Evolutionary conservation across 2,797 vertebrate species (phyloP).

Genomic region (Melanotaenia boesemani): DNA sequence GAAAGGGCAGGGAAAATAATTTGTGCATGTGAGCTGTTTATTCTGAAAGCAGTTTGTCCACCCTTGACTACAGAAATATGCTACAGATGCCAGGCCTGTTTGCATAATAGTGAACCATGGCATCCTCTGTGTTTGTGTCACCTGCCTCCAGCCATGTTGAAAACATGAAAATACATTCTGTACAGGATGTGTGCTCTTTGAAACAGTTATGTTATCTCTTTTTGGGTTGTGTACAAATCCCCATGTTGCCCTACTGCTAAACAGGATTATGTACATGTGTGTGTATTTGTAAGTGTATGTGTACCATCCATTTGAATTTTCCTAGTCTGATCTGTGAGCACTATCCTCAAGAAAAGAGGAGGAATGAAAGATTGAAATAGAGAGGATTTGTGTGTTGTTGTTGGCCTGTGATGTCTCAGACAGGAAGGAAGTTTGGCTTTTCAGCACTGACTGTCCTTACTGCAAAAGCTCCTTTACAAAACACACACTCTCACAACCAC

Average conservation of each 20-base stretch:
- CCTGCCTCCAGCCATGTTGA: not conserved
- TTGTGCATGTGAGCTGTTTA: not conserved
- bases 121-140: constrained; percentile 6
- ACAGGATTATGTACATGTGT: constrained; percentile 9
- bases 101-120: constrained; percentile 5
- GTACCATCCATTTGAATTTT: constrained; percentile 25
- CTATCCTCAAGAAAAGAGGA: constrained; percentile 24
- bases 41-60: constrained; percentile 6
- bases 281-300: constrained; percentile 12
- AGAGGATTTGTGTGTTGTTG: constrained; percentile 53
- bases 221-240: constrained; percentile 7
- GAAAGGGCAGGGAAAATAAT: not conserved
- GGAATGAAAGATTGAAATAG: constrained; percentile 25
- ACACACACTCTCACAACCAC: constrained; percentile 17
- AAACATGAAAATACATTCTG: not conserved
- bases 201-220: not conserved
- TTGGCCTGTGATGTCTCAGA: constrained; percentile 69
- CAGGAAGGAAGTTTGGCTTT: constrained; percentile 76
- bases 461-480: constrained; percentile 41
- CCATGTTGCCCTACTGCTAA: constrained; percentile 25
- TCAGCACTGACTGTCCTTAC: constrained; percentile 53
- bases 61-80: not conserved
- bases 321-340: constrained; percentile 32
- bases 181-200: not conserved
- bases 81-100: not conserved